phyloP scores from a whole-genome alignment of 2,888 invertebrate genomes.

The Philonicus albiceps region DNA sequence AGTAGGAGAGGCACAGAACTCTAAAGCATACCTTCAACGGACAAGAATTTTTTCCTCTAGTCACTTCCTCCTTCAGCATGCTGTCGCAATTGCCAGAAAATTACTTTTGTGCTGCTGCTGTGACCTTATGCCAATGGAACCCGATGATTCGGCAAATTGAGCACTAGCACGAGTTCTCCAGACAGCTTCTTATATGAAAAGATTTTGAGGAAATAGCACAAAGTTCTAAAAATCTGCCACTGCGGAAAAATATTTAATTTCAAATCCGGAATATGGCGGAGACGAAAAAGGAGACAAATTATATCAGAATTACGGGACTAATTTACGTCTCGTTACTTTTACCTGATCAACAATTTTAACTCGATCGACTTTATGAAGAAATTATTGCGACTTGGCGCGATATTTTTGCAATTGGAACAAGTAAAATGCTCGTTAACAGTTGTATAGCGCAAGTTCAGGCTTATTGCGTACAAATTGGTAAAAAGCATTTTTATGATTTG shows the following conservation, averaged over 20 bases:
- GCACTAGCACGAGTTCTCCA: neutral
- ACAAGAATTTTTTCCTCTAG: neutral
- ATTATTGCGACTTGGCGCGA: neutral
- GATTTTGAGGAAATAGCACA: neutral
- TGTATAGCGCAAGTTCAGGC: neutral
- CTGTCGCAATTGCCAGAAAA: neutral
- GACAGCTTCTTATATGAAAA: neutral
- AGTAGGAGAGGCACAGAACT: neutral
- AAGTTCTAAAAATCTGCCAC: neutral
- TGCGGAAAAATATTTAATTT: neutral
- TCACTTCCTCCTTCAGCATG: neutral
- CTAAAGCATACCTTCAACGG: neutral
- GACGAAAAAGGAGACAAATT: neutral
- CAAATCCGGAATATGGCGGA: neutral
- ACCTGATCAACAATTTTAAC: neutral
- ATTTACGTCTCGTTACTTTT: neutral
- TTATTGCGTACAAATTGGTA: neutral
- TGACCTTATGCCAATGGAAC: neutral
- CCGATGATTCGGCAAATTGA: neutral
- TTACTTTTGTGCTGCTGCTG: neutral
- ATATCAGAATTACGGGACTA: neutral
- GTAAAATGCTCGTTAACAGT: neutral
- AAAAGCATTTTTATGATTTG: neutral
- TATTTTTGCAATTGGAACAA: neutral
- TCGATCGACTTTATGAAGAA: neutral